Percentiles rank a stretch among this genome's conserved stretches.
phyloP scores from a whole-genome alignment of 2,797 vertebrate genomes.

The Clarias platycephalus region DNA sequence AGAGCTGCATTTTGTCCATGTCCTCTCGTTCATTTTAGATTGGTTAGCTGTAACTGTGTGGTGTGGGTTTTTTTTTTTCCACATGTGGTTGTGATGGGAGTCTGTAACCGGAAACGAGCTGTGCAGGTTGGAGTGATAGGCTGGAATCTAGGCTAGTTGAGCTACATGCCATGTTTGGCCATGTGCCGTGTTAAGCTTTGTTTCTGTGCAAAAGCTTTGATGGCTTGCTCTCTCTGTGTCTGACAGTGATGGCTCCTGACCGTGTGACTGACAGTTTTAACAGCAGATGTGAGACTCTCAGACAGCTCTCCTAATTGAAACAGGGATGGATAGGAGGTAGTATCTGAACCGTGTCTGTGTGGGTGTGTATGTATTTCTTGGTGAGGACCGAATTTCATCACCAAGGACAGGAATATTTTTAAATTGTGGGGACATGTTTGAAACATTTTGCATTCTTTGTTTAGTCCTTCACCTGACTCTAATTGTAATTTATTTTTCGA shows the following conservation, averaged over 20 bases:
- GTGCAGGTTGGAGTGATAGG: constrained; percentile 20
- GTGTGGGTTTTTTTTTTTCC: neutral
- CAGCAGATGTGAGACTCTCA: constrained; percentile 56
- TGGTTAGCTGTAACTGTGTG: neutral
- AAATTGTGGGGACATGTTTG: neutral
- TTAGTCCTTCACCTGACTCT: neutral
- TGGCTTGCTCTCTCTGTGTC: constrained; percentile 42
- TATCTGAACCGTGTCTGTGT: constrained; percentile 5
- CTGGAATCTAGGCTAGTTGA: neutral
- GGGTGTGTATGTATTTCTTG: neutral
- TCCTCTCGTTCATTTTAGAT: constrained; percentile 34
- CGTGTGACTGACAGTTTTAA: constrained; percentile 66
- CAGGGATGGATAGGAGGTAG: constrained; percentile 19
- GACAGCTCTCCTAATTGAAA: constrained; percentile 45
- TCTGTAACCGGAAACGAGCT: neutral
- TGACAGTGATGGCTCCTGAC: constrained; percentile 67
- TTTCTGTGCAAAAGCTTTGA: constrained; percentile 33
- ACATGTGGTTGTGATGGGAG: neutral
- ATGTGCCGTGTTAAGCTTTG: constrained; percentile 20
- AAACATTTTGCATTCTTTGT: neutral
- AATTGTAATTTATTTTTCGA: neutral
- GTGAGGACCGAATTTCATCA: neutral
- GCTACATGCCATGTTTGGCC: constrained; percentile 7
- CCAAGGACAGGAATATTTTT: neutral
- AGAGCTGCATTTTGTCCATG: constrained; percentile 42